Evolutionary conservation across 2,888 invertebrate genomes (phyloP), one percentile per base, ranked within the genome.

Genomic region (Habrosyne pyritoides): DNA sequence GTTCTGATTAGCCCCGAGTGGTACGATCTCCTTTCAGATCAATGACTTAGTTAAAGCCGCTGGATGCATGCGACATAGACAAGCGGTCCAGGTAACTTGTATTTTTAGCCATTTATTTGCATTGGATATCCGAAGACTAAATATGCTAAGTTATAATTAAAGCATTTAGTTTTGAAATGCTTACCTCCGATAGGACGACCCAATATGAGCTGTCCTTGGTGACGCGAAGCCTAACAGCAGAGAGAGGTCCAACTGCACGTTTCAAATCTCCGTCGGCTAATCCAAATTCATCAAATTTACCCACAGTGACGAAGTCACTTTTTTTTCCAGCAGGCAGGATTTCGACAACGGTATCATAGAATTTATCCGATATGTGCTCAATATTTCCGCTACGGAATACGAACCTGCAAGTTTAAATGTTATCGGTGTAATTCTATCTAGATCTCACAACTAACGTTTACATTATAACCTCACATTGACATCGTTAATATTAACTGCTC

Each of bases 111-210:
- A n/a, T n/a, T n/a, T n/a, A n/a, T n/a, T n/a, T n/a, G n/a, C n/a
- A n/a, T n/a, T n/a, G n/a, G n/a, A n/a, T n/a, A n/a, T n/a, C n/a
- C n/a, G n/a, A n/a, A n/a, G n/a, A n/a, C n/a, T n/a, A n/a, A n/a
- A n/a, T n/a, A n/a, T n/a, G n/a, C n/a, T n/a, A n/a, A n/a, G n/a
- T n/a, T n/a, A n/a, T n/a, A n/a, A n/a, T n/a, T n/a, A n/a, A n/a
- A n/a, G n/a, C n/a, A n/a, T n/a, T n/a, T n/a, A n/a, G n/a, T n/a
- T n/a, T n/a, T n/a, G n/a, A n/a, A n/a, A n/a, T n/a, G n/a, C 68
- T 93, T 84, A 98, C 97, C 94, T 99, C 98, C 78, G 97, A 98
- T 48, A 99, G 93, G 68, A 98, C 95, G 7, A 96, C 97, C 98
- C 98, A 98, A 83, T 96, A 96, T 64, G 95, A 95, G 83, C 97